Evolutionary conservation across 2,113 vertebrate genomes (phyloP).

Genomic region (Smithornis capensis): DNA sequence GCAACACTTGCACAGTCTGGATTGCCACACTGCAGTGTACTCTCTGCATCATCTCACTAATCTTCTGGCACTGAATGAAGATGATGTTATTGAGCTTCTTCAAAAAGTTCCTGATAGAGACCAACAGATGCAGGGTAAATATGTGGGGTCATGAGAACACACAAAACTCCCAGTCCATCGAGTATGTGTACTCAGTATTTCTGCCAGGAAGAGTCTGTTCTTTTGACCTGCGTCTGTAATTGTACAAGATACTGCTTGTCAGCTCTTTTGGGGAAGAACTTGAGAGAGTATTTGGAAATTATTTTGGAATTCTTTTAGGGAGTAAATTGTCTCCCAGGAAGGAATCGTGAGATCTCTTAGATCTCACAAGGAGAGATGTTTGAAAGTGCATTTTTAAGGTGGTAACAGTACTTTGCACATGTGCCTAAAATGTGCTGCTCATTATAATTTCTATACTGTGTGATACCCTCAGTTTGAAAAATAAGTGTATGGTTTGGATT

Average conservation of each 20-base stretch:
- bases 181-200: background rate
- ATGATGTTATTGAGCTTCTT: slow-evolving; percentile 84
- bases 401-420: background rate
- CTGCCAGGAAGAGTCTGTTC: background rate
- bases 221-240: background rate
- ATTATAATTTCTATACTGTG: background rate
- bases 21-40: slow-evolving; percentile 89
- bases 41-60: slow-evolving; percentile 90
- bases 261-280: background rate
- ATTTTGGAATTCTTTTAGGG: background rate
- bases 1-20: slow-evolving; percentile 86
- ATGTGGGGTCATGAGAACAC: background rate
- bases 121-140: slow-evolving; percentile 61
- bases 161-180: background rate
- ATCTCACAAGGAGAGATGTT: background rate
- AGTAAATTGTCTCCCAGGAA: background rate
- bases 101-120: slow-evolving; percentile 74
- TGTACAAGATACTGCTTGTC: background rate
- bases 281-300: background rate
- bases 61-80: slow-evolving; percentile 85
- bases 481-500: background rate
- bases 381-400: background rate
- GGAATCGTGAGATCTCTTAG: background rate
- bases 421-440: background rate
- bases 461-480: background rate